Conservation (phyloP, 2,888 invertebrate genomes). For the Tetrapedia diversipes region DNA sequence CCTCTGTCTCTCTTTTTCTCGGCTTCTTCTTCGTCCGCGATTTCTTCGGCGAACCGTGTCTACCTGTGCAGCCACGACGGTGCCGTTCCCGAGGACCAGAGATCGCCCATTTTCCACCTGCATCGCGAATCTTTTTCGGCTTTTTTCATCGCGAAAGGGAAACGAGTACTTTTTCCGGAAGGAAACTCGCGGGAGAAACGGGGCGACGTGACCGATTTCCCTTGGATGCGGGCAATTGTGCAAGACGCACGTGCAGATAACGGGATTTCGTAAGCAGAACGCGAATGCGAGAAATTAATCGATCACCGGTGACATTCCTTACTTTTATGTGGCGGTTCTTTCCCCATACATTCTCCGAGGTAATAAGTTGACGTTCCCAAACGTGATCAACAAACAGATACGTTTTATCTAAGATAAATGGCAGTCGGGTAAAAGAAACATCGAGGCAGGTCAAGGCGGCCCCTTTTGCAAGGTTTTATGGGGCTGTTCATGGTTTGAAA, state of each 20-base stretch:
- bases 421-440: not conserved
- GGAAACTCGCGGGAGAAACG: not conserved
- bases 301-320: conserved; percentile 27
- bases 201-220: conserved; percentile 1
- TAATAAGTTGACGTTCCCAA: not conserved
- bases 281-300: conserved; percentile 24
- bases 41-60: conserved; percentile 45
- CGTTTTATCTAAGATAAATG: conserved; percentile 24
- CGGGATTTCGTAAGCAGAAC: conserved; percentile 32
- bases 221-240: conserved; percentile 38
- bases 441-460: conserved; percentile 18
- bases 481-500: not conserved
- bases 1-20: conserved; percentile 23
- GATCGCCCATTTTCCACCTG: conserved; percentile 13
- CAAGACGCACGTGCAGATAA: conserved; percentile 42
- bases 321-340: not conserved
- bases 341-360: not conserved
- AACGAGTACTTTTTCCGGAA: conserved; percentile 11
- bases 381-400: conserved; percentile 6
- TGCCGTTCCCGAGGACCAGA: too few relatives aligned
- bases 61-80: conserved; percentile 35
- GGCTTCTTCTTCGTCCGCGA: not conserved
- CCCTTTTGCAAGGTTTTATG: conserved; percentile 8
- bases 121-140: not conserved
- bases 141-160: conserved; percentile 22